Base-by-base conservation (phyloP, 1,140 invertebrate species). In the Lasaia peninsularis region DNA sequence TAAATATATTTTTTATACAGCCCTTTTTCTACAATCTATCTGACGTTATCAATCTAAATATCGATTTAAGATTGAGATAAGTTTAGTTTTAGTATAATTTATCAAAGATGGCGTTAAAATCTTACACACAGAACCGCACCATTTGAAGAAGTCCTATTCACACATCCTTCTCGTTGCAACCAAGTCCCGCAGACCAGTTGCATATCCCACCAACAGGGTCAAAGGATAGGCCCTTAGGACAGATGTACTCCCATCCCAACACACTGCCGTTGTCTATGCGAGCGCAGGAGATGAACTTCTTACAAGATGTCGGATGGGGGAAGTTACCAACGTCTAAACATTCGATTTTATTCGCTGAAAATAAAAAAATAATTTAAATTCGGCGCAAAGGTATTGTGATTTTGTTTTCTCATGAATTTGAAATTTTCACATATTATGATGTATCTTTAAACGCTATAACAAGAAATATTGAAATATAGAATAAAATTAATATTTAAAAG, bases 181-280 rank as follows among this genome's bases (percentile, higher is more conserved):
- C 94, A 28, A 95, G 85, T 2, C 93, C 94, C 3, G 93, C 92
- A 0, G 94, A 94, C 95, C 95, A 97, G 78, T 97, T 97, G 75
- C 96, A 97, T 63, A 97, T 97, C 16, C 95, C 95, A 12, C 96
- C 96, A 3, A 96, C 92, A 0, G 95, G 95, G 82, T 97, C 96
- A 76, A 96, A 97, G 56, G 94, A 94, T 0, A 97, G 86, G 20
- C 93, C 94, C 56, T 93, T 93, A 0, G 96, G 96, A 78, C 96
- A 97, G 0, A 95, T 95, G 80, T 97, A 97, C 62, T 96, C 95
- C 92, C 95, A 97, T 1, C 95, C 95, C 0, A 95, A 81, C 0
- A 96, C 91, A 16, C 92, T 90, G 31, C 93, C 93, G 67, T 92
- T 94, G 49, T 95, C 94, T 89, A 96, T 95, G 75, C 92, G 93